Evolutionary conservation across 2,797 vertebrate species (phyloP), one percentile per base, ranked within the genome.

Genomic region (Lindbergichthys nudifrons): DNA sequence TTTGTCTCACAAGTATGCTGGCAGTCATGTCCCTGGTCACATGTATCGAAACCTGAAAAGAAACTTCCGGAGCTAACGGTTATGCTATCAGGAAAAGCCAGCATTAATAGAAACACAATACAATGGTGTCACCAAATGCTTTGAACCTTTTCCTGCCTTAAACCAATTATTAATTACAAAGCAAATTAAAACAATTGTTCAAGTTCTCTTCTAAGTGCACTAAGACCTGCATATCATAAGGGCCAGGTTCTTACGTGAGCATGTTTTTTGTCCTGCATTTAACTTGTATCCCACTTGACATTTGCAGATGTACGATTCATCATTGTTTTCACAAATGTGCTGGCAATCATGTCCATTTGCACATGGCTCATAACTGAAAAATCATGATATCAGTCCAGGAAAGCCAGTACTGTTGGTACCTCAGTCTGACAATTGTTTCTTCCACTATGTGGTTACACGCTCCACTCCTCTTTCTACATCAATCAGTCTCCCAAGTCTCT

Each of bases 1-100:
- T 64, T 93, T 19, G 86, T 95, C 81, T 97, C 82, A n/a, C 96
- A 98, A 67, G 95, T 67, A 64, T 97, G 97, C 73, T 97, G 91
- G 19, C 97, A 97, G 53, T 92, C 87, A 0, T 97, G 96, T 84
- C 93, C 93, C 1, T 89, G 77, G 0, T 80, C 88, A 73, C 96
- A 97, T 42, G 71, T 51, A 65, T 88, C 84, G 70, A 59, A 54
- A 85, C 94, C 96, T 96, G 88, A 70, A 87, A 83, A 81, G 26
- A 83, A 75, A 78, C 64, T 77, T 50, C 10, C 52, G 70, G 36
- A 57, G 18, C 43, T 72, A 71, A 69, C 30, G 10, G 23, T 42
- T 30, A 39, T 46, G 54, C 18, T 59, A 58, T 39, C 66, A 71
- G 41, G 4, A 54, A 5, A 36, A 36, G 16, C 32, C 21, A 42